phyloP scores from a whole-genome alignment of 2,797 vertebrate species.

The Mus spretus region DNA sequence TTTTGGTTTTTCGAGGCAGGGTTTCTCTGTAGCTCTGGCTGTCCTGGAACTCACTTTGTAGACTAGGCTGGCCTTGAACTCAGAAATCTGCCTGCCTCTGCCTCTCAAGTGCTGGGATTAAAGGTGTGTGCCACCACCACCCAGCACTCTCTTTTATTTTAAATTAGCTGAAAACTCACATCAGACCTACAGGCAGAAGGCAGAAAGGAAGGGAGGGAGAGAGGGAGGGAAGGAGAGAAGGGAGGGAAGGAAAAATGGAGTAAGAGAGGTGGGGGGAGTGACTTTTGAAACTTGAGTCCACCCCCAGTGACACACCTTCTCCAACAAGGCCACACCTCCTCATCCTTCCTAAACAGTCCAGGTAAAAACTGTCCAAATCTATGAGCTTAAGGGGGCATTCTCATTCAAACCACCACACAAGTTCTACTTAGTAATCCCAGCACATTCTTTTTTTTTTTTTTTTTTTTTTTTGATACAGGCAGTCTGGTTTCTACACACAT shows the following conservation, averaged over 20 bases:
- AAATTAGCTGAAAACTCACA: not conserved
- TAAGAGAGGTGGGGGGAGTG: too few species aligned
- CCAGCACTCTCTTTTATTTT: not conserved
- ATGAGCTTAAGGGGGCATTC: not conserved
- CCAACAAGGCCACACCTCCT: not conserved
- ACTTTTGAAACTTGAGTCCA: not conserved
- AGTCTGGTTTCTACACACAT: not conserved
- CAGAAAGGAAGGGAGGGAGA: not conserved
- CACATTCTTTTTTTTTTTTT: not conserved
- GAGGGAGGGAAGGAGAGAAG: not conserved
- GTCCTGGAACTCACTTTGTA: too few species aligned
- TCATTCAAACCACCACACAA: not conserved
- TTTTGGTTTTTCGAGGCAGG: too few species aligned
- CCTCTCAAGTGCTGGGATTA: too few species aligned
- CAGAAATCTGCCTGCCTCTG: too few species aligned
- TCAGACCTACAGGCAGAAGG: not conserved
- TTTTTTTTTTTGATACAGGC: conserved; percentile 21
- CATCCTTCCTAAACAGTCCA: not conserved
- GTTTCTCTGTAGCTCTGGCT: too few species aligned
- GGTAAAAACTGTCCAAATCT: not conserved
- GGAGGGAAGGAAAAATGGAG: not conserved
- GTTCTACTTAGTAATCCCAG: not conserved
- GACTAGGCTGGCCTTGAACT: too few species aligned
- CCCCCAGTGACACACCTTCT: too few species aligned
- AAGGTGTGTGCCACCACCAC: too few species aligned